Evolutionary conservation across 1,140 invertebrate genomes (phyloP).

Genomic region (Lerema accius): DNA sequence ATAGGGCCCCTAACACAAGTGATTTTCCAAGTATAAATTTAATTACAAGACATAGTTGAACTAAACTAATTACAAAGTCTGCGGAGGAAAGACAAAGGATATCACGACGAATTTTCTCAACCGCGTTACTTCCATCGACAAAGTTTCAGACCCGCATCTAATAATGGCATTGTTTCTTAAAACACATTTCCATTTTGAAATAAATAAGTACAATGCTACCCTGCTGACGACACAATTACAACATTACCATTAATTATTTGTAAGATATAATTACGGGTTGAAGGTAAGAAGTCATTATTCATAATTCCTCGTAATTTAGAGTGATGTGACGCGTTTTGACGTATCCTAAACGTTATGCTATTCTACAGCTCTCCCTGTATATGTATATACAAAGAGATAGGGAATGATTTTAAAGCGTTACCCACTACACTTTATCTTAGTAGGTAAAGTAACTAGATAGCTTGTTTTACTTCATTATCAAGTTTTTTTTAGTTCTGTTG

Average conservation of each 20-base stretch:
- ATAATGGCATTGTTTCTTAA: slow-evolving; percentile 16
- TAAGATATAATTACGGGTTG: background rate
- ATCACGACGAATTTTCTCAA: slow-evolving; percentile 9
- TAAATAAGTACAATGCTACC: background rate
- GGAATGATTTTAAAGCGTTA: no score
- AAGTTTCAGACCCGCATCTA: slow-evolving; percentile 17
- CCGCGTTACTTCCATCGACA: slow-evolving; percentile 12
- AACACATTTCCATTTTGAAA: background rate
- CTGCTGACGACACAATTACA: background rate
- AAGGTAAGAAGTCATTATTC: background rate
- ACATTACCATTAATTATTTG: background rate
- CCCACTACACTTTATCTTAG: no score
- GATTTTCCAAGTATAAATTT: slow-evolving; percentile 19
- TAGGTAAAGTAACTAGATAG: no score
- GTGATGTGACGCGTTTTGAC: no score
- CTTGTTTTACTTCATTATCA: no score
- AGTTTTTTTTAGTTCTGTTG: no score
- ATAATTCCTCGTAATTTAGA: no score
- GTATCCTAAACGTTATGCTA: no score
- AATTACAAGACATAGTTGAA: slow-evolving; percentile 11
- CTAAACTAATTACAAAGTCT: slow-evolving; percentile 24
- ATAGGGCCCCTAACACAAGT: background rate
- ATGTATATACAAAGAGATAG: no score
- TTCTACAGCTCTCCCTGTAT: no score
- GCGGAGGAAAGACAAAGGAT: slow-evolving; percentile 13